Conservation (phyloP, 2,797 vertebrate species). For the Esox masquinongy region DNA sequence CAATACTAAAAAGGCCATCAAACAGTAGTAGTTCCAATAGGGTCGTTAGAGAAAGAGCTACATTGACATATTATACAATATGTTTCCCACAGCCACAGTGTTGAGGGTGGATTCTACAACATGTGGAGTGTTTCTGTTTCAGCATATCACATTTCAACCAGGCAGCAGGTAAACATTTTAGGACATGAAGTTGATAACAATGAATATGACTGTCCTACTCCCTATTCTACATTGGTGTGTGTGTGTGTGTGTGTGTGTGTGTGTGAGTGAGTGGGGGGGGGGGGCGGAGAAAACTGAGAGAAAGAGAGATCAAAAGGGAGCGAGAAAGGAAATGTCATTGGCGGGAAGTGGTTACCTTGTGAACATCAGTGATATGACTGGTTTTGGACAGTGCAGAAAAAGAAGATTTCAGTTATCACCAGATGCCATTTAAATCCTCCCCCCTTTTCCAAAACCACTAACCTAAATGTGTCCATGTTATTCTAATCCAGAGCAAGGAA, state of each 20-base stretch:
- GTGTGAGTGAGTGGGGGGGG: slow-evolving; percentile 17
- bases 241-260: slow-evolving; percentile 36
- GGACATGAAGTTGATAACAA: slow-evolving; percentile 1
- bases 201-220: not conserved
- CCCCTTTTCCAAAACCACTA: not conserved
- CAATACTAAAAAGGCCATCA: slow-evolving; percentile 63
- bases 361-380: slow-evolving; percentile 44
- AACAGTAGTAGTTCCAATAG: slow-evolving; percentile 60
- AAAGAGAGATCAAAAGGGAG: too few species aligned
- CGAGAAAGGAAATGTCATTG: too few species aligned
- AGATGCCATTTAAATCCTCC: slow-evolving; percentile 33
- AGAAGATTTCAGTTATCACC: slow-evolving; percentile 59
- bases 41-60: slow-evolving; percentile 41
- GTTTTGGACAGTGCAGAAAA: slow-evolving; percentile 53
- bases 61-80: slow-evolving; percentile 29
- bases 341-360: slow-evolving; percentile 44
- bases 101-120: slow-evolving; percentile 21
- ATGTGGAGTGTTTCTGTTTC: slow-evolving; percentile 38
- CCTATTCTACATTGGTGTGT: slow-evolving; percentile 25
- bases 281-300: slow-evolving; percentile 27
- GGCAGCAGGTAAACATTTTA: slow-evolving; percentile 13
- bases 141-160: not conserved
- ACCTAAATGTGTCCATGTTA: not conserved
- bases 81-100: slow-evolving; percentile 29
- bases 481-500: not conserved